phyloP scores from a whole-genome alignment of 1,140 invertebrate genomes.

The Elymnias hypermnestra region DNA sequence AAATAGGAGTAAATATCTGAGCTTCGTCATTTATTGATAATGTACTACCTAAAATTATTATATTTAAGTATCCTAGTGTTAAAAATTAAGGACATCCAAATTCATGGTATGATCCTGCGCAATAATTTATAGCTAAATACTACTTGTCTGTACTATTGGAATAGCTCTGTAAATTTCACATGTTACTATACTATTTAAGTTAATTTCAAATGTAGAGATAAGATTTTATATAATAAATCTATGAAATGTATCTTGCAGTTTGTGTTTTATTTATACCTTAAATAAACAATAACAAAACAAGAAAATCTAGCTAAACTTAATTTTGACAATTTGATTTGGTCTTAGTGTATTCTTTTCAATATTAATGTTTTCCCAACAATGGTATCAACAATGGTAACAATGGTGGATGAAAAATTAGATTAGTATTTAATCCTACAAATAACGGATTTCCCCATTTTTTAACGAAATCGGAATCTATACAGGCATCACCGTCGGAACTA shows the following conservation, averaged over 20 bases:
- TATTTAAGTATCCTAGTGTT: slow-evolving; percentile 67
- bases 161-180: slow-evolving; percentile 72
- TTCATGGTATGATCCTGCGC: slow-evolving; percentile 54
- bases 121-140: slow-evolving; percentile 73
- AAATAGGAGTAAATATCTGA: slow-evolving; percentile 69
- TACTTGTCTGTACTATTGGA: slow-evolving; percentile 68
- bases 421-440: too few species aligned
- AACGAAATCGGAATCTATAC: too few species aligned
- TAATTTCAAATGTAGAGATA: slow-evolving; percentile 67
- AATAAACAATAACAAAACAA: too few species aligned
- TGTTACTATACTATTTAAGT: slow-evolving; percentile 70
- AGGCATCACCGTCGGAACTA: too few species aligned
- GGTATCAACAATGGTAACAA: too few species aligned
- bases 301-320: too few species aligned
- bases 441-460: too few species aligned
- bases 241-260: slow-evolving; percentile 70
- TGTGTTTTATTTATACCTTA: slow-evolving; percentile 40
- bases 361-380: too few species aligned
- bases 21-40: slow-evolving; percentile 67
- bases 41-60: slow-evolving; percentile 55
- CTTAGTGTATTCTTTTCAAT: too few species aligned
- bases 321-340: too few species aligned
- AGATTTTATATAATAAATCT: slow-evolving; percentile 76
- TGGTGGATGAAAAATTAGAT: too few species aligned
- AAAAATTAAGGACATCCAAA: slow-evolving; percentile 46